Conservation (phyloP, 2,888 invertebrate species). For the Cerceris rybyensis region DNA sequence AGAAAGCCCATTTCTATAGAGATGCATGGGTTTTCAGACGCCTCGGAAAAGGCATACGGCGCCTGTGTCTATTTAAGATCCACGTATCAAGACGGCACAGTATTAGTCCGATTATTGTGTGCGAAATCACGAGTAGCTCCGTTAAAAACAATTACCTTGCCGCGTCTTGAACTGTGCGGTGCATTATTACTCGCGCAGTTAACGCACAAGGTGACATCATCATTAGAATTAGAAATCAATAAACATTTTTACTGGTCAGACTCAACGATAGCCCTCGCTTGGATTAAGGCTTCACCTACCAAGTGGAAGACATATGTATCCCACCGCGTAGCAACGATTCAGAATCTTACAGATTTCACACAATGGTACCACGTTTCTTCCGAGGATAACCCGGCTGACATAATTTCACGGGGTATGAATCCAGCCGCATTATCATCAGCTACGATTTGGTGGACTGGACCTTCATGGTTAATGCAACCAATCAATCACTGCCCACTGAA, state of each 20-base stretch:
- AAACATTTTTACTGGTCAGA: conserved; percentile 27
- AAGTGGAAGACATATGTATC: conserved; percentile 37
- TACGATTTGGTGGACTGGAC: conserved; percentile 37
- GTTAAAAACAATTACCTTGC: conserved; percentile 1
- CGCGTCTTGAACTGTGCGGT: conserved; percentile 11
- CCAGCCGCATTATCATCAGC: neutral
- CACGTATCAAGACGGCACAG: neutral
- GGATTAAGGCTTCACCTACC: conserved; percentile 19
- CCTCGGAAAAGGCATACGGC: conserved; percentile 3
- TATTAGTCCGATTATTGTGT: neutral
- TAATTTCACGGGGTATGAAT: conserved; percentile 4
- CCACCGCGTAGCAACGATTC: conserved; percentile 33
- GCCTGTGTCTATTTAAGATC: conserved; percentile 11
- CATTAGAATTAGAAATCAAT: neutral
- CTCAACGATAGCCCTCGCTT: conserved; percentile 30
- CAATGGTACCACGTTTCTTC: conserved; percentile 33
- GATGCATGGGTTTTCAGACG: conserved; percentile 4
- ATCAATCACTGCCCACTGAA: neutral
- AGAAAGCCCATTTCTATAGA: neutral
- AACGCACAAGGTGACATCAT: neutral
- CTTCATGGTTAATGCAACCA: conserved; percentile 19
- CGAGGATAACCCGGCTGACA: conserved; percentile 28
- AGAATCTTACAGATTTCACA: neutral
- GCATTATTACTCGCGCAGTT: conserved; percentile 4
- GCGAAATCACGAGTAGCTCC: conserved; percentile 13